phyloP scores from a whole-genome alignment of 2,888 invertebrate species.

The Axea sp. region DNA sequence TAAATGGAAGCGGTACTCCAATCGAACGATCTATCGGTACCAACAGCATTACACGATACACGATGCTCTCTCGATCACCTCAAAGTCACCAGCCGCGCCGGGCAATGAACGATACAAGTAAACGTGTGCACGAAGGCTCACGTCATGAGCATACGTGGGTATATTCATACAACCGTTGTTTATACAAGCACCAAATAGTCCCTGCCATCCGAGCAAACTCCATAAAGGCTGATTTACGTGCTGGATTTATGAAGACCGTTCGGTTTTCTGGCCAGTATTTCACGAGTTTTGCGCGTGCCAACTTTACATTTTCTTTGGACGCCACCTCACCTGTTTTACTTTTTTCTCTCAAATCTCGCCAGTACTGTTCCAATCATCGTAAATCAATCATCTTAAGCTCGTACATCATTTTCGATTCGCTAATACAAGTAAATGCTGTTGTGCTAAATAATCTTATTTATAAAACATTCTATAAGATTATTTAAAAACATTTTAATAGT shows the following conservation, averaged over 20 bases:
- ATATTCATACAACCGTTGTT: slow-evolving; percentile 45
- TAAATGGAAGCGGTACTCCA: slow-evolving; percentile 11
- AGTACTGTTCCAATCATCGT: slow-evolving; percentile 9
- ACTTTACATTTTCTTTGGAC: slow-evolving; percentile 59
- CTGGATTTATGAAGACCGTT: slow-evolving; percentile 77
- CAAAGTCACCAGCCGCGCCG: slow-evolving; percentile 29
- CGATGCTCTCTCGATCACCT: slow-evolving; percentile 58
- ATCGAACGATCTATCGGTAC: slow-evolving; percentile 14
- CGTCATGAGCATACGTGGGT: slow-evolving; percentile 40
- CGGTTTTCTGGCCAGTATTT: slow-evolving; percentile 74
- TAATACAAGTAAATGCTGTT: slow-evolving; percentile 16
- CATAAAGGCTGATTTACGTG: slow-evolving; percentile 77
- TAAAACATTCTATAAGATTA: too few relatives aligned
- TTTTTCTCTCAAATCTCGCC: slow-evolving; percentile 36
- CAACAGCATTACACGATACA: slow-evolving; percentile 37
- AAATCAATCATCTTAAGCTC: slow-evolving; percentile 18
- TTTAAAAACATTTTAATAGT: too few relatives aligned
- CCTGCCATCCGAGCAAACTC: slow-evolving; percentile 68
- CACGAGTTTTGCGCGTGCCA: slow-evolving; percentile 65
- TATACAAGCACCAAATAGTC: slow-evolving; percentile 66
- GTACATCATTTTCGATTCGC: slow-evolving; percentile 33
- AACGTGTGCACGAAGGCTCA: slow-evolving; percentile 40
- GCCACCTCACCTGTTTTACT: not conserved
- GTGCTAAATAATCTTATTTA: slow-evolving; percentile 1
- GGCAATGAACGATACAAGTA: slow-evolving; percentile 26